These are phyloP conservation scores for Trachelus tabidus DNA, from an alignment of 2,888 invertebrate genomes.

Conservation along the genomic window DNA sequence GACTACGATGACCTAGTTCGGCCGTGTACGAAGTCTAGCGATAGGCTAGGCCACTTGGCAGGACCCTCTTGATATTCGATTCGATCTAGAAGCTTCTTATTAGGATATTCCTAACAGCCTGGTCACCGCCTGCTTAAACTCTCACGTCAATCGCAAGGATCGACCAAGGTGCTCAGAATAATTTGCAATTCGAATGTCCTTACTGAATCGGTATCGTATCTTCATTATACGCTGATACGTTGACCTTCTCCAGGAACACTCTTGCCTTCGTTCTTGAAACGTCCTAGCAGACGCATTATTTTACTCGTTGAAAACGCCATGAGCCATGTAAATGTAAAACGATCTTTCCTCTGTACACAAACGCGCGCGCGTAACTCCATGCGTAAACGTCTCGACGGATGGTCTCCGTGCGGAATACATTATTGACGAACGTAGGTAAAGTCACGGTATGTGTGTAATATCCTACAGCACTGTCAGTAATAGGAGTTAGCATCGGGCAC, in stretches of 20 bases:
- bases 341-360: not conserved
- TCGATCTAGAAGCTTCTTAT: not conserved
- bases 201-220: not conserved
- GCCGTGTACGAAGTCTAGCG: not conserved
- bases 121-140: not conserved
- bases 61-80: not conserved
- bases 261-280: constrained; percentile 45
- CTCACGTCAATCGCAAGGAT: not conserved
- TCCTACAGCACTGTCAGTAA: not conserved
- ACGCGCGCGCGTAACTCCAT: constrained; percentile 7
- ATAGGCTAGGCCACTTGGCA: not conserved
- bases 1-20: not conserved
- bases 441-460: not conserved
- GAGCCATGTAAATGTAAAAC: not conserved
- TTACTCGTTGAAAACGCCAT: constrained; percentile 11
- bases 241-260: constrained; percentile 48
- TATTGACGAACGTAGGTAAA: constrained; percentile 36
- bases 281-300: constrained; percentile 44
- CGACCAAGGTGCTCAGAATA: not conserved
- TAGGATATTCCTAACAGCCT: not conserved
- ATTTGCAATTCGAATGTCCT: not conserved
- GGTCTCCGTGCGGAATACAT: constrained; percentile 44
- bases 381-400: constrained; percentile 25
- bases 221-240: constrained; percentile 38
- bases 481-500: not conserved